Evolutionary conservation across 2,113 vertebrate genomes (phyloP).

Genomic region (Amphiprion ocellaris): DNA sequence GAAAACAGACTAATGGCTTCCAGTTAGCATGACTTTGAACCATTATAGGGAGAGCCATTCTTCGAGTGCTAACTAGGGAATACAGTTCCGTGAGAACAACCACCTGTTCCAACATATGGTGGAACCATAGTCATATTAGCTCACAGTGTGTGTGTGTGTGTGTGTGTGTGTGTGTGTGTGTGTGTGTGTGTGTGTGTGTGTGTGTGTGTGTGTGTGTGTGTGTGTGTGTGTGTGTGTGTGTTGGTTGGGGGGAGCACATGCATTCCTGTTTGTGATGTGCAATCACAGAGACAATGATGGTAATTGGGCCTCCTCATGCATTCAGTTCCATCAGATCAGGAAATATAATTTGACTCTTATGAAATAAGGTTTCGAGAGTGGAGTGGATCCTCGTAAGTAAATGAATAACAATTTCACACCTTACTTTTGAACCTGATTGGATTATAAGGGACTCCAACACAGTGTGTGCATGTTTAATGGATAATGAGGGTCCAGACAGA

Average conservation of each 20-base stretch:
- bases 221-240: slow-evolving; percentile 3
- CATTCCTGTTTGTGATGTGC: background rate
- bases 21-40: slow-evolving; percentile 1
- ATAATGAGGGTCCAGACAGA: background rate
- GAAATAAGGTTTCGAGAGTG: no score
- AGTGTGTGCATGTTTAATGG: slow-evolving; percentile 1
- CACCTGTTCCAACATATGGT: slow-evolving; percentile 62
- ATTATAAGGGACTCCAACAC: background rate
- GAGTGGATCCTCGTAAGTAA: background rate
- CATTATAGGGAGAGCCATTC: background rate
- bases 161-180: background rate
- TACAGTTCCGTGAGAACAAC: slow-evolving; percentile 22
- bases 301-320: background rate
- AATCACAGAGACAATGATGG: background rate
- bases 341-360: no score
- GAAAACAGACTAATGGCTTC: slow-evolving; percentile 7
- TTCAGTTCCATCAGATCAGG: no score
- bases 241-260: background rate
- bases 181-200: slow-evolving; percentile 8
- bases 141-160: background rate
- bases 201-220: slow-evolving; percentile 4
- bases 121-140: background rate
- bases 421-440: no score
- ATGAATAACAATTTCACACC: background rate
- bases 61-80: slow-evolving; percentile 29